These are phyloP conservation scores for Sphinx pinastri DNA, from an alignment of 2,888 invertebrate species.

Conservation along the genomic window DNA sequence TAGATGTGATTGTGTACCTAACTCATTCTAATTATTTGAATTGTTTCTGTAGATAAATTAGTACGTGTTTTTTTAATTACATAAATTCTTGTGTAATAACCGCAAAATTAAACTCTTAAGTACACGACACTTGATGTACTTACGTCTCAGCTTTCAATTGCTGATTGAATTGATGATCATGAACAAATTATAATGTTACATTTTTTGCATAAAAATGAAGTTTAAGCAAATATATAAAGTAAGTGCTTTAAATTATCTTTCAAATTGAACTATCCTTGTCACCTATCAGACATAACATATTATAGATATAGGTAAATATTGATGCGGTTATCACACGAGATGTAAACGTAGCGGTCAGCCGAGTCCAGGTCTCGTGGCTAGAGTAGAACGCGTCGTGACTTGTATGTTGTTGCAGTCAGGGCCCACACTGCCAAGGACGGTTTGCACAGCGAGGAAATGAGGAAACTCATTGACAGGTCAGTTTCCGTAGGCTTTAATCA, in stretches of 20 bases:
- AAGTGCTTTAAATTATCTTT: no score
- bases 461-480: slow-evolving; percentile 99
- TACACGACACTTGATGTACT: no score
- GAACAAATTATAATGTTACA: no score
- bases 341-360: slow-evolving; percentile 62
- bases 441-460: slow-evolving; percentile 97
- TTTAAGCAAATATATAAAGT: no score
- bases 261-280: no score
- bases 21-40: slow-evolving; percentile 64
- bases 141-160: no score
- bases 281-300: no score
- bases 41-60: slow-evolving; percentile 73
- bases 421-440: slow-evolving; percentile 93
- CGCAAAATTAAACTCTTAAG: slow-evolving; percentile 31
- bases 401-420: slow-evolving; percentile 86
- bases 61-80: slow-evolving; percentile 64
- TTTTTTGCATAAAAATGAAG: no score
- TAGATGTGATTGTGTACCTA: slow-evolving; percentile 78
- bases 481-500: slow-evolving; percentile 71
- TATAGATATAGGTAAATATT: neutral
- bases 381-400: slow-evolving; percentile 80
- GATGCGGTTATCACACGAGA: slow-evolving; percentile 24
- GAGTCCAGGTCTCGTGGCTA: slow-evolving; percentile 70
- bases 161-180: neutral
- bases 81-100: slow-evolving; percentile 56